Conservation (phyloP, 2,113 vertebrate genomes). For the Gymnarchus niloticus region DNA sequence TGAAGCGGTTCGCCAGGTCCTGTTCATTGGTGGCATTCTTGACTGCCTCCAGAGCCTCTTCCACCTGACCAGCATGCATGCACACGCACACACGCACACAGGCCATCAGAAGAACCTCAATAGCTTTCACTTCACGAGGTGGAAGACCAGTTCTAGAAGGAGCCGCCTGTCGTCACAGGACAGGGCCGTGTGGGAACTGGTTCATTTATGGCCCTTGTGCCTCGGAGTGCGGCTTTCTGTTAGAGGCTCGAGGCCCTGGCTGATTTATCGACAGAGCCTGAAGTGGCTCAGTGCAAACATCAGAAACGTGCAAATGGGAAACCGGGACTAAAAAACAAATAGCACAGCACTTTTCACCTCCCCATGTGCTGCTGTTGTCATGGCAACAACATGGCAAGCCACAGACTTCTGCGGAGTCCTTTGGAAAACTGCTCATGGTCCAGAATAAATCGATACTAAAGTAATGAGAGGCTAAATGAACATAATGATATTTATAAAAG, state of each 20-base stretch:
- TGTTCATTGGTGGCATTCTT: conserved; percentile 96
- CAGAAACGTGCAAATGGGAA: neutral
- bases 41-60: conserved; percentile 89
- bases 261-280: neutral
- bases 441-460: neutral
- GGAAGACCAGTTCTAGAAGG: neutral
- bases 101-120: neutral
- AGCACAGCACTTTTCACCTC: neutral
- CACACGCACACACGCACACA: conserved; percentile 25
- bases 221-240: neutral
- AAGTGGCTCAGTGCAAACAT: neutral
- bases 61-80: conserved; percentile 67
- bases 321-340: neutral
- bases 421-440: neutral
- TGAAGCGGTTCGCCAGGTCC: conserved; percentile 93
- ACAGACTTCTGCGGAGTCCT: neutral
- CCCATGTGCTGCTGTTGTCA: neutral
- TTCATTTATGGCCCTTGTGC: too few relatives aligned
- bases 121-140: neutral
- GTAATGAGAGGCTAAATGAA: neutral
- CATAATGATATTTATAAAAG: neutral
- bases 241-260: neutral
- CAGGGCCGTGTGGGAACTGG: neutral
- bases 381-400: neutral
- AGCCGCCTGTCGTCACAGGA: neutral